Percentiles rank a stretch among this genome's conserved stretches.
Conservation (phyloP, 2,888 invertebrate genomes). For the Mylabris sibirica region DNA sequence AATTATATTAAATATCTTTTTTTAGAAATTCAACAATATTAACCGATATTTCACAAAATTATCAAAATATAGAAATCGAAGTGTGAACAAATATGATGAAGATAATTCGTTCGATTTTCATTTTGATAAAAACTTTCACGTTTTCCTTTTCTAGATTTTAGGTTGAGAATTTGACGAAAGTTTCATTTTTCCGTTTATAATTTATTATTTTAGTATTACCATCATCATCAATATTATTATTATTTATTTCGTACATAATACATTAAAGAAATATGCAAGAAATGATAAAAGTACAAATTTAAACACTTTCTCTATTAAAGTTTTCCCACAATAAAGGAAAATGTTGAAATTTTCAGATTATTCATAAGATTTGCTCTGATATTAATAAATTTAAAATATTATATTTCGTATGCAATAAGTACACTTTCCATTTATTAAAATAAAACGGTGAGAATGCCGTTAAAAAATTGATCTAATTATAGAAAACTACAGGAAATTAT, state of each 20-base stretch:
- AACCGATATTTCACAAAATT: background rate
- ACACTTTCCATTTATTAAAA: constrained; percentile 3
- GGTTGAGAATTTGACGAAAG: constrained; percentile 8
- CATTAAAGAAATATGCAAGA: background rate
- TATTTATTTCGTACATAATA: background rate
- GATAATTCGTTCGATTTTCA: constrained; percentile 8
- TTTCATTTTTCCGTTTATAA: background rate
- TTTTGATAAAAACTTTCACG: constrained; percentile 1
- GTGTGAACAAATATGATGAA: background rate
- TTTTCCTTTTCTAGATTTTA: constrained; percentile 8
- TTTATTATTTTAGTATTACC: background rate
- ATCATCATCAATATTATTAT: background rate
- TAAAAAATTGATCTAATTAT: constrained; percentile 2
- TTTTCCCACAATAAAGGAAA: background rate
- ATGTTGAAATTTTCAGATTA: background rate
- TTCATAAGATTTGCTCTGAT: background rate
- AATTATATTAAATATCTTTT: background rate
- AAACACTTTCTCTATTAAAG: background rate
- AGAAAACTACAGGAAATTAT: background rate
- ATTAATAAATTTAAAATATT: background rate
- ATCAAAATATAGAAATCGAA: background rate
- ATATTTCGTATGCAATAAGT: background rate
- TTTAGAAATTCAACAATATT: background rate
- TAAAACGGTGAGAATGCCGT: background rate
- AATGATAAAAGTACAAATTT: background rate